Evolutionary conservation across 2,888 invertebrate genomes (phyloP).

Genomic region (Nycteola revayana): DNA sequence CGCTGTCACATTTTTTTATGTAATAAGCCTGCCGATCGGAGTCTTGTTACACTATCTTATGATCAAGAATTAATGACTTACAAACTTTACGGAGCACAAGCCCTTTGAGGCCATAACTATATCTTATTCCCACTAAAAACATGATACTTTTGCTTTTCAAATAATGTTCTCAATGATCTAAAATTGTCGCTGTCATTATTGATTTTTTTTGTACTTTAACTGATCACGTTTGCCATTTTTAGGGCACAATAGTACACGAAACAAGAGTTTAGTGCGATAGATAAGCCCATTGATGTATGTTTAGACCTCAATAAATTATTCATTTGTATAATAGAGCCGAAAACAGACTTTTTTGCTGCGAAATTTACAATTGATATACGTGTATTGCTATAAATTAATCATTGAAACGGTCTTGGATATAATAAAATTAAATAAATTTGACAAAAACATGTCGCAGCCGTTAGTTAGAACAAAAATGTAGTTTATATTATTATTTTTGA

Average conservation of each 20-base stretch:
- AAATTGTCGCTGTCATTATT: too few species aligned
- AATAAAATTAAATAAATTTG: conserved; percentile 49
- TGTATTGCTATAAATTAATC: conserved; percentile 40
- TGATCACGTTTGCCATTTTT: conserved; percentile 56
- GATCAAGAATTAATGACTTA: conserved; percentile 17
- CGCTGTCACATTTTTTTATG: too few species aligned
- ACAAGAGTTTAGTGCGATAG: conserved; percentile 37
- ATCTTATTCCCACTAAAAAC: conserved; percentile 35
- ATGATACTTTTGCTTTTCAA: conserved; percentile 36
- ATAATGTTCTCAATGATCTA: conserved; percentile 20
- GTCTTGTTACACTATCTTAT: conserved; percentile 10
- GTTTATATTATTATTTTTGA: conserved; percentile 24
- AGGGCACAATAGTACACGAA: conserved; percentile 58
- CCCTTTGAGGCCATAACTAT: conserved; percentile 14
- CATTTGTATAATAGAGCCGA: conserved; percentile 37
- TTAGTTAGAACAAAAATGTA: conserved; percentile 25
- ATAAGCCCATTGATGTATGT: conserved; percentile 37
- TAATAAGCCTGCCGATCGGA: too few species aligned
- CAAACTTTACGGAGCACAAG: conserved; percentile 8
- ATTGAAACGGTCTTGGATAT: conserved; percentile 37
- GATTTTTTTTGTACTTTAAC: conserved; percentile 43
- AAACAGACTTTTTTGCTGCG: conserved; percentile 35
- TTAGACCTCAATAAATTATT: conserved; percentile 55
- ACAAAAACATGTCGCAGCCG: conserved; percentile 34
- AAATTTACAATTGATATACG: conserved; percentile 35